phyloP scores from a whole-genome alignment of 2,113 vertebrate species.

The Alexandromys fortis region DNA sequence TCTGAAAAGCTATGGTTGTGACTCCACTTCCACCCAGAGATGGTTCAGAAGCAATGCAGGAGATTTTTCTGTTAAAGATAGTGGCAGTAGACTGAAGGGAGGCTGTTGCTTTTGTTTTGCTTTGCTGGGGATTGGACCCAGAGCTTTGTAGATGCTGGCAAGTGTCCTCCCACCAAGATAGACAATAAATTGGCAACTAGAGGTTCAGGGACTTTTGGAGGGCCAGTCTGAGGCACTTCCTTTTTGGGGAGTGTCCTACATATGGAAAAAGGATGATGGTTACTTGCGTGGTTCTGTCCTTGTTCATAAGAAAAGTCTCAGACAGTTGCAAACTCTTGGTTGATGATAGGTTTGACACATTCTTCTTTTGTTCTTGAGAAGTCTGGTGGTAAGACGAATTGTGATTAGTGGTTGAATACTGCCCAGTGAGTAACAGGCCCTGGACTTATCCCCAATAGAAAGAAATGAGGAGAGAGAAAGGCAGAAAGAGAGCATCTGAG shows the following conservation, averaged over 20 bases:
- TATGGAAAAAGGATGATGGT: background rate
- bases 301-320: background rate
- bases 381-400: background rate
- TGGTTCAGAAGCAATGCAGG: background rate
- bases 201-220: background rate
- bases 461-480: background rate
- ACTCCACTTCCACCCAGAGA: background rate
- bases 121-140: background rate
- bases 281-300: background rate
- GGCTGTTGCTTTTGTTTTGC: background rate
- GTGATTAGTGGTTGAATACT: no score
- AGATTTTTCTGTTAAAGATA: background rate
- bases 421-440: background rate
- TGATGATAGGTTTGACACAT: background rate
- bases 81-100: background rate
- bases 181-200: background rate
- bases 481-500: background rate
- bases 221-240: background rate
- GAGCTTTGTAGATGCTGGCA: background rate
- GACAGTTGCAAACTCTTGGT: background rate
- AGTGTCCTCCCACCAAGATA: background rate
- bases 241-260: background rate
- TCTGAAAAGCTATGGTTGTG: background rate
- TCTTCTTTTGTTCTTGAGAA: conserved; percentile 11
- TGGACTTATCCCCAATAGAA: background rate